Evolutionary conservation across 2,113 vertebrate species (phyloP).

Genomic region (Pterocles gutturalis): DNA sequence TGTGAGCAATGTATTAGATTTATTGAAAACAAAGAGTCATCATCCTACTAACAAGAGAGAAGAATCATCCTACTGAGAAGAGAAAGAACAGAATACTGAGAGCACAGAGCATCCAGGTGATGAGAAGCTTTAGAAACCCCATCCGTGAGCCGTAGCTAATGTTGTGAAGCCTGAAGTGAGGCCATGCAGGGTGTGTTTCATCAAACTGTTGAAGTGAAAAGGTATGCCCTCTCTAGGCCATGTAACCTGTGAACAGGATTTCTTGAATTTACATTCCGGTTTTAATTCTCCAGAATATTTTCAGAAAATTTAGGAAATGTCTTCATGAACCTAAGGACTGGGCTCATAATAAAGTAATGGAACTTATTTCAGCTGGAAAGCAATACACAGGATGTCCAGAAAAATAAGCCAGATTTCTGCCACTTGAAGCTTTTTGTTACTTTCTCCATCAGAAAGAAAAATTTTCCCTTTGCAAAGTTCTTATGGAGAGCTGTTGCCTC

Average conservation of each 20-base stretch:
- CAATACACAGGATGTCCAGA: not conserved
- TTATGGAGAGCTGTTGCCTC: not conserved
- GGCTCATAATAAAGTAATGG: not conserved
- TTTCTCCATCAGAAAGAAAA: not conserved
- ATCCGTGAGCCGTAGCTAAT: not conserved
- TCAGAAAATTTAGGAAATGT: not conserved
- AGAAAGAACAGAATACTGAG: not conserved
- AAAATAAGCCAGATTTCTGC: not conserved
- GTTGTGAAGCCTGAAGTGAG: not conserved
- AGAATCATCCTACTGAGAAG: not conserved
- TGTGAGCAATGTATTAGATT: not conserved
- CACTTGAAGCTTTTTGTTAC: not conserved
- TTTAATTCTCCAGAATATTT: not conserved
- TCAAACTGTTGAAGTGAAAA: not conserved
- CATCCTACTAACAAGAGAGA: not conserved
- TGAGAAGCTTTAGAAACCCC: not conserved
- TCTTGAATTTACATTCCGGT: not conserved
- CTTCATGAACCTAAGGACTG: not conserved
- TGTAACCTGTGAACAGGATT: not conserved
- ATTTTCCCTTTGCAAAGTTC: not conserved
- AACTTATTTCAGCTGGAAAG: not conserved
- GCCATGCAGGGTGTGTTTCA: not conserved
- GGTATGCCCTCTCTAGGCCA: not conserved
- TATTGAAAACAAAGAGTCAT: conserved; percentile 1
- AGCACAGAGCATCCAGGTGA: not conserved